Evolutionary conservation across 2,113 vertebrate genomes (phyloP).

Genomic region (Philantomba maxwellii): DNA sequence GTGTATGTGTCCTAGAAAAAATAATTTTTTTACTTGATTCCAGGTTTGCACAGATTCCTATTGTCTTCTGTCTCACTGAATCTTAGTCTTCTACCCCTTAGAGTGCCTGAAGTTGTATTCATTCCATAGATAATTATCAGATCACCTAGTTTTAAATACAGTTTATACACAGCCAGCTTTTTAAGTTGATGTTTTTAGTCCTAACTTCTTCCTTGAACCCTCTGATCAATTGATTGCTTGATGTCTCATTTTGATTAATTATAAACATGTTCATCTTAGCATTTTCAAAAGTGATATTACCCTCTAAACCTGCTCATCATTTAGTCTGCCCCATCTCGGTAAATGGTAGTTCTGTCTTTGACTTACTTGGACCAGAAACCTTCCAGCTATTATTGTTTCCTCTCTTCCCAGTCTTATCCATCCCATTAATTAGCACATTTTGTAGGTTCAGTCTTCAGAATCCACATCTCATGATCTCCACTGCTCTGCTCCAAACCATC

Average conservation of each 20-base stretch:
- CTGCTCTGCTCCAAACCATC: background rate
- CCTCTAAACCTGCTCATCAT: background rate
- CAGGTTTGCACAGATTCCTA: background rate
- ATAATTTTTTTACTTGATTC: background rate
- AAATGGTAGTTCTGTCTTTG: background rate
- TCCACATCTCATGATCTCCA: background rate
- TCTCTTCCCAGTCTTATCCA: background rate
- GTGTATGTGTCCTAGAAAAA: background rate
- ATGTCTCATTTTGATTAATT: background rate
- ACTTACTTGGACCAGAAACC: background rate
- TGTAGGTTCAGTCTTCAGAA: background rate
- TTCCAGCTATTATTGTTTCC: background rate
- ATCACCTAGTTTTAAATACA: background rate
- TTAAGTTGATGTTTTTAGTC: background rate
- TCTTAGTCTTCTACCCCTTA: background rate
- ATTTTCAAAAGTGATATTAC: background rate
- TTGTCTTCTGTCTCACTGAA: background rate
- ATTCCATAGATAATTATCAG: background rate
- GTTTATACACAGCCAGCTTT: background rate
- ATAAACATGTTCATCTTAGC: background rate
- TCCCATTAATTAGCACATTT: background rate
- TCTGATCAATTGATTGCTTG: background rate
- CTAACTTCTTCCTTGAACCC: background rate
- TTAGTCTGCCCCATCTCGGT: background rate
- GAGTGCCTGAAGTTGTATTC: background rate